Conservation (phyloP, 2,888 invertebrate species). For the Papilio gigon region DNA sequence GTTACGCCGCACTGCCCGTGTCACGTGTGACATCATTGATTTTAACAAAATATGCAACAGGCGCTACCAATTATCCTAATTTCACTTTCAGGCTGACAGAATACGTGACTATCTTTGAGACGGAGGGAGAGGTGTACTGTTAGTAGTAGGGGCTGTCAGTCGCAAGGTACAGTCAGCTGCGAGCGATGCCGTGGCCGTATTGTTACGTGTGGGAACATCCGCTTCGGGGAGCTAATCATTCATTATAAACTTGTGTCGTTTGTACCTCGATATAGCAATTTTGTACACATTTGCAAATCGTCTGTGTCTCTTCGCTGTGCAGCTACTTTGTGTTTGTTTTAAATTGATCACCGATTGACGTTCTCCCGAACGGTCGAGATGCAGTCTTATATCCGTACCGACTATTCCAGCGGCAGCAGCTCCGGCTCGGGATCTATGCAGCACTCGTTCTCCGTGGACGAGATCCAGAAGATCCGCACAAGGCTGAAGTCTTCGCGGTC, state of each 20-base stretch:
- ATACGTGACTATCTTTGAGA: conserved; percentile 69
- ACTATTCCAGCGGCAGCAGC: conserved; percentile 85
- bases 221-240: conserved; percentile 34
- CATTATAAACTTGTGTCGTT: conserved; percentile 32
- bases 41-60: not conserved
- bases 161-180: conserved; percentile 33
- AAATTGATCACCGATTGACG: not conserved
- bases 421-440: conserved; percentile 90
- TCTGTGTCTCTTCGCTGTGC: not conserved
- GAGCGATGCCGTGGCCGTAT: not conserved
- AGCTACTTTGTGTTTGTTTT: conserved; percentile 15
- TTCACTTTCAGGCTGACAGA: conserved; percentile 65
- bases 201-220: conserved; percentile 18
- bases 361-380: not conserved
- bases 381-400: not conserved
- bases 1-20: not conserved
- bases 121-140: conserved; percentile 59
- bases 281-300: conserved; percentile 1
- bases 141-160: conserved; percentile 38
- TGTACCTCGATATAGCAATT: conserved; percentile 13
- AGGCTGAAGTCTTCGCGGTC: conserved; percentile 93
- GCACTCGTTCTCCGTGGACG: conserved; percentile 93
- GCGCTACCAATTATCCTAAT: conserved; percentile 40
- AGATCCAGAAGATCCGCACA: conserved; percentile 93
- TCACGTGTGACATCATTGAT: not conserved